Base-by-base conservation (phyloP, 2,888 invertebrate genomes). In the Leptopilina drosophilae region DNA sequence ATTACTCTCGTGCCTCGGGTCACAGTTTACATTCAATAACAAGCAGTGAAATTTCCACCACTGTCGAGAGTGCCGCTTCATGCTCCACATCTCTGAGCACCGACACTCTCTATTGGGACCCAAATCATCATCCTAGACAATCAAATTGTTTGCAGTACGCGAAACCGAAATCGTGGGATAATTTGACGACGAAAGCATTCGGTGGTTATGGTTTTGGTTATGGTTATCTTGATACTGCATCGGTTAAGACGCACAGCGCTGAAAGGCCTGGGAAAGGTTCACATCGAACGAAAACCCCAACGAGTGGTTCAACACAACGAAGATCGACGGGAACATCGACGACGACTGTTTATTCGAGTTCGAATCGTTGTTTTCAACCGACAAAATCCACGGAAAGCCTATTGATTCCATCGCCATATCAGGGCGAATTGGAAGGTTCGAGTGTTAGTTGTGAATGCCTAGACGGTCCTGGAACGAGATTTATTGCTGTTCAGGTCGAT, bases 101-200 rank as follows among this genome's bases (percentile, higher is more conserved):
- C 8, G 97, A 97, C 87, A 97, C 97, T 1, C 93, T 97, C 0
- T 97, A 96, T 89, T 97, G 97, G 96, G 97, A 97, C 85, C 93
- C 93, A 1, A 93, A 92, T 69, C 92, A 82, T 89, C 93, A 90
- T 67, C 89, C 89, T 8, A 90, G 91, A 59, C 90, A 92, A 14
- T 90, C 89, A 78, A 89, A 91, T 77, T 92, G 92, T 82, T 89
- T 92, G 46, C 92, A 93, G 87, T 89, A 91, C 88, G 88, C 92
- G 82, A 97, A 97, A 88, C 97, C 97, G 0, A 97, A 97, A 90
- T 97, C 97, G 0, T 97, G 97, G 97, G 97, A 97, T 89, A 97
- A 97, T 91, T 92, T 97, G 78, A 96, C 97, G 0, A 96, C 96
- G 2, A 97, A 97, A 92, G 95, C 96, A 0, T 95, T 96, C 84